A percentile compares a stretch with the other conserved stretches of the same genome.
Conservation (phyloP, 2,888 invertebrate genomes). For the Nemapogon koenigi region DNA sequence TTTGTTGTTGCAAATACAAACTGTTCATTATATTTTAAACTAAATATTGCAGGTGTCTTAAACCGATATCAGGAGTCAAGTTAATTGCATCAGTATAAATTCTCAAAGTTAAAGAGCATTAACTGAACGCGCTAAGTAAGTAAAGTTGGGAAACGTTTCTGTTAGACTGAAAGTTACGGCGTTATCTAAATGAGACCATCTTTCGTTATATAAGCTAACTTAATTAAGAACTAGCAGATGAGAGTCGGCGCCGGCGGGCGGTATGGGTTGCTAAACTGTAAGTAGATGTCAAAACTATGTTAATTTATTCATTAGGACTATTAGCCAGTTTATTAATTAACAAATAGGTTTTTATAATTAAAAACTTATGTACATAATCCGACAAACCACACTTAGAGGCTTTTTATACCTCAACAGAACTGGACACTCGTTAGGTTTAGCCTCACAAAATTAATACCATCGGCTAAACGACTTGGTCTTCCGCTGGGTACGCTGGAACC, state of each 20-base stretch:
- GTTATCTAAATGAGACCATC: conserved; percentile 68
- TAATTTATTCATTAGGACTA: too few species aligned
- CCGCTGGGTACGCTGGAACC: too few species aligned
- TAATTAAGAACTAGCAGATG: conserved; percentile 67
- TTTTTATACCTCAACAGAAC: too few species aligned
- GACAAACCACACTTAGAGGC: too few species aligned
- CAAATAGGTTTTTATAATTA: too few species aligned
- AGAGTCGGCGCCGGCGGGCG: conserved; percentile 57
- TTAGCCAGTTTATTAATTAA: too few species aligned
- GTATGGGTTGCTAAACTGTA: conserved; percentile 30
- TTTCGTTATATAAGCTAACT: conserved; percentile 67
- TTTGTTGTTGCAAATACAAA: too few species aligned
- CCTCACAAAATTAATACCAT: too few species aligned
- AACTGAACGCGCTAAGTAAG: conserved; percentile 45
- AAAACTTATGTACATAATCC: too few species aligned
- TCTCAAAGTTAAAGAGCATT: conserved; percentile 29
- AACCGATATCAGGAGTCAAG: not conserved
- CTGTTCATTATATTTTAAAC: too few species aligned
- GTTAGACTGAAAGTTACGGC: conserved; percentile 54
- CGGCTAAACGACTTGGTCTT: too few species aligned
- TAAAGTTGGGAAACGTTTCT: conserved; percentile 39
- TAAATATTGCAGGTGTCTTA: not conserved
- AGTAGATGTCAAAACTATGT: conserved; percentile 21
- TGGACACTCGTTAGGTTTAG: too few species aligned
- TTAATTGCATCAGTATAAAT: not conserved